phyloP scores from a whole-genome alignment of 1,140 invertebrate species.

The Drosophila chauvacae region DNA sequence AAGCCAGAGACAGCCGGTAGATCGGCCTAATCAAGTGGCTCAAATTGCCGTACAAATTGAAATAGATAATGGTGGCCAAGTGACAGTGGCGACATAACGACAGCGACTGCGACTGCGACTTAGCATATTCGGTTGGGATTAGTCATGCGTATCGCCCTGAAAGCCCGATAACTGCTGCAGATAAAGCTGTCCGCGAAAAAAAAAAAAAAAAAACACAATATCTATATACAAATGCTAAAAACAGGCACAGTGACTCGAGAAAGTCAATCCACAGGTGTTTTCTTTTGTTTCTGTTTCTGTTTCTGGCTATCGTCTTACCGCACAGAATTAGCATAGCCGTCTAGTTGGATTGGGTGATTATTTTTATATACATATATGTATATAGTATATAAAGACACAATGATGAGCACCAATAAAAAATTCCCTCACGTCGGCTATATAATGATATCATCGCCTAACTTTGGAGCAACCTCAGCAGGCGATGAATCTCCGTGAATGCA shows the following conservation, averaged over 20 bases:
- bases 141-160: slow-evolving; percentile 48
- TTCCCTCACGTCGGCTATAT: slow-evolving; percentile 62
- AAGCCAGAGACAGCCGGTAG: slow-evolving; percentile 11
- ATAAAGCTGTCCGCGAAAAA: slow-evolving; percentile 14
- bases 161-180: slow-evolving; percentile 49
- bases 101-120: slow-evolving; percentile 40
- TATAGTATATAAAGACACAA: slow-evolving; percentile 33
- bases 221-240: slow-evolving; percentile 9
- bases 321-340: slow-evolving; percentile 45
- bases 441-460: slow-evolving; percentile 75
- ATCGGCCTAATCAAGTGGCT: slow-evolving; percentile 52
- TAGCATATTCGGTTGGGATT: slow-evolving; percentile 63
- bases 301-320: slow-evolving; percentile 33
- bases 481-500: slow-evolving; percentile 29
- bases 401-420: slow-evolving; percentile 77
- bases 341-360: slow-evolving; percentile 50
- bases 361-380: slow-evolving; percentile 17
- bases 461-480: slow-evolving; percentile 39
- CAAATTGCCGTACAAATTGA: slow-evolving; percentile 58
- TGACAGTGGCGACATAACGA: slow-evolving; percentile 37
- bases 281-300: slow-evolving; percentile 4
- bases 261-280: slow-evolving; percentile 43
- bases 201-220: not conserved
- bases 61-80: slow-evolving; percentile 52
- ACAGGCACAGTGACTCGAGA: slow-evolving; percentile 33